Conservation (phyloP, 2,113 vertebrate species). For the Urocolius indicus region DNA sequence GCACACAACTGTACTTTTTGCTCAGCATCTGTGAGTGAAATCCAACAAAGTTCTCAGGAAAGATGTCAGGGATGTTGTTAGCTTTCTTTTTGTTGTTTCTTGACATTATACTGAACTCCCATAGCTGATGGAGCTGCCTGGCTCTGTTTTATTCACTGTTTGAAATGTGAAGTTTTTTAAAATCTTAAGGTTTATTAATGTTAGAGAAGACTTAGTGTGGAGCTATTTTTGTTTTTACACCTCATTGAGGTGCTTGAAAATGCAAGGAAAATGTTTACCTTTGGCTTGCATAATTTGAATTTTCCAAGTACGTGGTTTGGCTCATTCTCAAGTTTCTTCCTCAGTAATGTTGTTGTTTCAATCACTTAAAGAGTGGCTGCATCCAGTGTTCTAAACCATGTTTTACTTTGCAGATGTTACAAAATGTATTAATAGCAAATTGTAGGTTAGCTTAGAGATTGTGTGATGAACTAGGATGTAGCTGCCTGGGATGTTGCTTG, state of each 20-base stretch:
- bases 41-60: not conserved
- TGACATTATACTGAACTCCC: not conserved
- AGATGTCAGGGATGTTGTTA: not conserved
- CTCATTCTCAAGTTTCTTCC: not conserved
- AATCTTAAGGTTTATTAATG: not conserved
- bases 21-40: not conserved
- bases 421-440: not conserved
- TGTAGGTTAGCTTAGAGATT: not conserved
- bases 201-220: not conserved
- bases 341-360: not conserved
- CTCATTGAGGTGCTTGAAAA: not conserved
- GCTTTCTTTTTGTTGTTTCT: not conserved
- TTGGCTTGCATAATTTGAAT: not conserved
- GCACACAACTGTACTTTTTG: fast-evolving
- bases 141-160: not conserved
- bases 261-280: not conserved
- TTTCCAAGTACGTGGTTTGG: not conserved
- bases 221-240: not conserved
- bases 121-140: not conserved
- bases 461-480: not conserved
- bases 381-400: not conserved
- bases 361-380: not conserved
- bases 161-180: not conserved
- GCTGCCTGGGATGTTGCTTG: not conserved
- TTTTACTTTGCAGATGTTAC: not conserved